Evolutionary conservation across 2,888 invertebrate species (phyloP), one percentile per base, ranked within the genome.

Genomic region (Horisme vitalbata): DNA sequence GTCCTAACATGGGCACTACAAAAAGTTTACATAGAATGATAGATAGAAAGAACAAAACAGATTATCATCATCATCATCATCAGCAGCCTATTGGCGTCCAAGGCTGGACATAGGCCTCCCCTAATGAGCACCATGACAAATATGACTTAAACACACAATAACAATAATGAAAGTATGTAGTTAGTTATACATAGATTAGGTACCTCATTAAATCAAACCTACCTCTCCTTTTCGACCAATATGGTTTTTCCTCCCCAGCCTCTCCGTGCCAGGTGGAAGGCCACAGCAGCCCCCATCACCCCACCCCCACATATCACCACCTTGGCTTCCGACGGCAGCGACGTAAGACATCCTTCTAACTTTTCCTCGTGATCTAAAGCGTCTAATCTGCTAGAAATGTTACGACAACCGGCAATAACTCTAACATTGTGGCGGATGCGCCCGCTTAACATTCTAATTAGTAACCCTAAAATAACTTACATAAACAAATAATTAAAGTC

Each of bases 301-400:
- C 98, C 98, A 9, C 97, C 97, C 2, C 98, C 98, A 78, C 97
- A 97, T 68, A 98, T 93, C 28, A 97, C 95, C 28, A 96, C 96
- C 67, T 92, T 92, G 0, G 94, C 91, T 67, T 93, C 87, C 28
- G 76, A 48, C 0, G 87, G 88, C 41, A 88, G 62, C 11, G 68
- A 56, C 20, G 75, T 63, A 37, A 86, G 53, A 54, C 84, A 83
- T 26, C 76, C 79, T 34, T 75, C 75, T 26, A 88, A 61, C 41
- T 61, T 71, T 33, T 85, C 84, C 58, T 73, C 70, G 33, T 76
- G 71, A 59, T 86, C 79, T 51, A 85, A 62, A 24, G 66, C 59
- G 56, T 83, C 71, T 47, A 82, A 35, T 23, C 67, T 64, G 58
- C 57, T 79, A 2, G 83, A 78, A 41, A 75, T 60, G 31, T 62